Evolutionary conservation across 2,797 vertebrate genomes (phyloP).

Genomic region (Varecia variegata): DNA sequence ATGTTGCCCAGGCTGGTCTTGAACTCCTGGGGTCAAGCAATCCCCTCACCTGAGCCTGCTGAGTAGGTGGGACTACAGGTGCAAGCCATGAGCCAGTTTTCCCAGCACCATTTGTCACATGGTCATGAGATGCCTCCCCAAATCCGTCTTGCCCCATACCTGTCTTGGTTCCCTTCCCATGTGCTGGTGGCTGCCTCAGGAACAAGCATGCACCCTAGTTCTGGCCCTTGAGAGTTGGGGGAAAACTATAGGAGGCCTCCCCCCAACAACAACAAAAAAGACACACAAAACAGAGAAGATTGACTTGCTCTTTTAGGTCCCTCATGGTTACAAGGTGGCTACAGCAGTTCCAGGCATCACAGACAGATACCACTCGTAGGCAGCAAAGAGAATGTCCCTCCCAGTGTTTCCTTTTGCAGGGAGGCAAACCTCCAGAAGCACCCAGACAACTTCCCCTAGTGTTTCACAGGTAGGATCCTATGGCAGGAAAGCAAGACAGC

Average conservation of each 20-base stretch:
- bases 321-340: not conserved
- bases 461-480: not conserved
- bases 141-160: not conserved
- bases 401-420: not conserved
- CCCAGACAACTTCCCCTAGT: not conserved
- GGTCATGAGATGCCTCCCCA: not conserved
- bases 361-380: not conserved
- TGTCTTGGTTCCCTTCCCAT: not conserved
- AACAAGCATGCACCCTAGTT: not conserved
- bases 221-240: not conserved
- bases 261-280: not conserved
- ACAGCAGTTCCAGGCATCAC: not conserved
- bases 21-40: not conserved
- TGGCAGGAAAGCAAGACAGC: not conserved
- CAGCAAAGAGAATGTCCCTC: not conserved
- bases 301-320: not conserved
- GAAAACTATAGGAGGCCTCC: too few species aligned
- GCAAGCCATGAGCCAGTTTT: not conserved
- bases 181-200: not conserved
- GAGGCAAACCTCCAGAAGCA: not conserved
- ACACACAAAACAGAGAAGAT: not conserved
- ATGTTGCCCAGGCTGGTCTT: not conserved
- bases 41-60: not conserved
- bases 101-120: not conserved
- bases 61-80: not conserved